Base-by-base conservation (phyloP, 1,140 invertebrate genomes). In the Trichogramma pretiosum region DNA sequence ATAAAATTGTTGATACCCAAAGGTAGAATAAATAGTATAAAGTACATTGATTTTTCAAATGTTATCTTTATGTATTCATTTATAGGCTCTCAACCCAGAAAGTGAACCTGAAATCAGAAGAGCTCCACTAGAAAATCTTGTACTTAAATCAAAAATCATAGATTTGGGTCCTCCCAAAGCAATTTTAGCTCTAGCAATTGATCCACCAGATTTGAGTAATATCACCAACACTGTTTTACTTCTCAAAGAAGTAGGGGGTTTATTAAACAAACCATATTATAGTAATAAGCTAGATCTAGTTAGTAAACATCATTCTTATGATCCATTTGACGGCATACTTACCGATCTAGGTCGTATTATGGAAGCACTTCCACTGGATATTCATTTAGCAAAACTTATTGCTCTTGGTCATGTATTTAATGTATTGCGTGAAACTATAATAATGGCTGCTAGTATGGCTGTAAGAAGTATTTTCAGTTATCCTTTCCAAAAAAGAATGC, bases 371-470 rank as follows among this genome's bases (percentile, higher is more conserved):
- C 93, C 93, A 0, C 57, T 97, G 0, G 87, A 94, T 60, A 81
- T 93, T 11, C 76, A 78, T 33, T 61, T 93, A 4, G 78, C 85
- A 10, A 93, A 93, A 61, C 70, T 98, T 0, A 87, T 98, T 30
- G 72, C 92, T 32, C 68, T 97, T 0, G 93, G 93, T 2, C 81
- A 93, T 64, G 79, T 89, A 13, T 96, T 89, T 60, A 88, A 86
- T 45, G 77, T 89, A 28, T 63, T 96, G 0, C 80, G 88, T 21
- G 92, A 95, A 52, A 73, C 82, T 9, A 80, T 97, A 24, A 85
- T 93, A 42, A 95, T 97, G 63, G 90, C 87, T 53, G 87, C 89
- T 49, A 83, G 85, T 8, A 76, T 95, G 68, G 82, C 82, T 2
- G 73, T 87, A 2, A 90, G 87, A 56, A 87, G 81, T 57, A 73